phyloP scores from a whole-genome alignment of 1,140 invertebrate genomes.

The Drosophila micromelanica region DNA sequence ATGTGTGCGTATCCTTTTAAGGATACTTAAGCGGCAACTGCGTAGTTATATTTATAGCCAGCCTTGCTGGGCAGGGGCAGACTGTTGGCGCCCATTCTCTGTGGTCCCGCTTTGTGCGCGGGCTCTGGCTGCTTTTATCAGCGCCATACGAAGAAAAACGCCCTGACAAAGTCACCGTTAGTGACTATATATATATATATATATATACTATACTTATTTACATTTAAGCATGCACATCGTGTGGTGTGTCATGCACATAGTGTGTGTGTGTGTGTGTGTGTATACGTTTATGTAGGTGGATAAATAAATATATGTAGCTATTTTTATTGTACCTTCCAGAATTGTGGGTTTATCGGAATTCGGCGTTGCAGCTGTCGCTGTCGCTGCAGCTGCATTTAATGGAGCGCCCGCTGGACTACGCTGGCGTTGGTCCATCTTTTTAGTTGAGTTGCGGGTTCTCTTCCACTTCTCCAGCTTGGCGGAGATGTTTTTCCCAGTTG shows the following conservation, averaged over 20 bases:
- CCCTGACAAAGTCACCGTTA: constrained; percentile 5
- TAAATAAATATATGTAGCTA: background rate
- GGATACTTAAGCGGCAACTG: constrained; percentile 14
- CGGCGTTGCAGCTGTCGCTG: constrained; percentile 29
- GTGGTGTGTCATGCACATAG: constrained; percentile 1
- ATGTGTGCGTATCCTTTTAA: constrained; percentile 14
- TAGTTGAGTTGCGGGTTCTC: constrained; percentile 80
- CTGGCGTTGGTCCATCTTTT: constrained; percentile 75
- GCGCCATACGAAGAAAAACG: background rate
- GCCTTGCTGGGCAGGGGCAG: background rate
- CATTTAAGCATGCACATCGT: background rate
- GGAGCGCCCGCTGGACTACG: constrained; percentile 49
- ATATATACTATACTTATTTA: constrained; percentile 3
- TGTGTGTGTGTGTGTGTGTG: too few relatives aligned
- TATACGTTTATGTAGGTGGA: too few relatives aligned
- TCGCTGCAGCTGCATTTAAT: too few relatives aligned
- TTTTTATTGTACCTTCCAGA: constrained; percentile 68
- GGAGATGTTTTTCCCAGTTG: constrained; percentile 24
- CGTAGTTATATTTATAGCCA: constrained; percentile 36
- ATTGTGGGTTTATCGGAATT: constrained; percentile 72
- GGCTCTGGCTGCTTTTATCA: background rate
- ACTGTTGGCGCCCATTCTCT: constrained; percentile 6
- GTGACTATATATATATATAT: too few relatives aligned
- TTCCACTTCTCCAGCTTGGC: constrained; percentile 84
- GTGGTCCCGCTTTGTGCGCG: constrained; percentile 7